Evolutionary conservation across 2,113 vertebrate genomes (phyloP).

Genomic region (Cheirogaleus medius): DNA sequence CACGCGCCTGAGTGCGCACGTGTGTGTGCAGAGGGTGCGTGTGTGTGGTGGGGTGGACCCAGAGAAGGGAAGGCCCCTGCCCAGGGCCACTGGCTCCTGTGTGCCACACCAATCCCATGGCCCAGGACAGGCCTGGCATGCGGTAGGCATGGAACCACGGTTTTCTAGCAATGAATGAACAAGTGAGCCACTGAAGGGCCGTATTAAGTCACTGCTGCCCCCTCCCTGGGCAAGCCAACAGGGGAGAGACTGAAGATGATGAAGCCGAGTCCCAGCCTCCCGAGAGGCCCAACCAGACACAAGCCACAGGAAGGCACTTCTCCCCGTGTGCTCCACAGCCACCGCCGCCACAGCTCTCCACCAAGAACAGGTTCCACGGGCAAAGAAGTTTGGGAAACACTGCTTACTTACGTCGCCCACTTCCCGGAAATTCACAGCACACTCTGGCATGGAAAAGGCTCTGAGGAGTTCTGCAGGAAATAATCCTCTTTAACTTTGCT

Average conservation of each 20-base stretch:
- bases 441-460: not conserved
- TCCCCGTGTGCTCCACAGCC: not conserved
- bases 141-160: not conserved
- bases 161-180: not conserved
- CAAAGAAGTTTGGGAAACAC: not conserved
- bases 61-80: not conserved
- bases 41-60: not conserved
- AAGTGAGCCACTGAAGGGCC: not conserved
- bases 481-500: not conserved
- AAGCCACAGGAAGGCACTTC: not conserved
- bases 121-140: not conserved
- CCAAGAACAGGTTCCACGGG: not conserved
- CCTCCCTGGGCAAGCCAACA: not conserved
- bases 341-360: too few species aligned
- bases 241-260: not conserved
- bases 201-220: too few species aligned
- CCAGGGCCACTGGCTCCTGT: not conserved
- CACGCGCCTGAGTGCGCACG: not conserved
- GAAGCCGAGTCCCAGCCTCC: not conserved
- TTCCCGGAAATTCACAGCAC: not conserved
- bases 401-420: too few species aligned
- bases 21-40: too few species aligned
- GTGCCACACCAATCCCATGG: not conserved
- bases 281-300: rapidly evolving
- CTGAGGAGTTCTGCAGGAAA: not conserved